Evolutionary conservation across 2,888 invertebrate genomes (phyloP), one percentile per base, ranked within the genome.

Genomic region (Chrysolina oricalcia): DNA sequence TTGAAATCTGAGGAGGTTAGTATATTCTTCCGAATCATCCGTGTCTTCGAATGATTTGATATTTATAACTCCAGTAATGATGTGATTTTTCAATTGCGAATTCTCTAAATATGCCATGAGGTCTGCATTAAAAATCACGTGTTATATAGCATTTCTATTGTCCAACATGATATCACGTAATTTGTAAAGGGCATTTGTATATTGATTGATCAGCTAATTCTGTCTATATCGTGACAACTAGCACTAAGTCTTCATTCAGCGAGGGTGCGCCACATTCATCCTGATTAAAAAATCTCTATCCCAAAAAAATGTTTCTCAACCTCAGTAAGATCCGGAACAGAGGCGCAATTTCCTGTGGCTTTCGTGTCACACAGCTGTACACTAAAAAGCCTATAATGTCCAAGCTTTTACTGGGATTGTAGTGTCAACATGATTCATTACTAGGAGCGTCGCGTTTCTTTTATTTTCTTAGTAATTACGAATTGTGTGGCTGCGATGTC

Each of bases 181-280:
- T 27, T 67, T 35, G 67, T 41, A 53, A 72, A 64, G 69, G 48
- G 41, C 63, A 76, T 81, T 83, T 82, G 81, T 81, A 80, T 81
- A 85, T 84, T 82, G 83, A 84, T 84, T 84, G 84, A 84, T 83
- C 80, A 81, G 78, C 80, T 82, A 83, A 83, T 85, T 82, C 77
- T 74, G 81, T 76, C 76, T 80, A 80, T 88, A 81, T 85, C 88
- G 88, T 88, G 88, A 88, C 87, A 87, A 87, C 79, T 74, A 80
- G 83, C 87, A 86, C 83, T 87, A 87, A 86, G 86, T 85, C 85
- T 86, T 85, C 84, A 86, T 86, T 80, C 83, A 82, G 83, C 82
- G 82, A 81, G 86, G 87, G 88, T 85, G 88, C 86, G 87, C 85
- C 87, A 85, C 86, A 87, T 88, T 88, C 87, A 85, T 87, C 86